Evolutionary conservation across 2,888 invertebrate species (phyloP).

Genomic region (Ditula angustiorana): DNA sequence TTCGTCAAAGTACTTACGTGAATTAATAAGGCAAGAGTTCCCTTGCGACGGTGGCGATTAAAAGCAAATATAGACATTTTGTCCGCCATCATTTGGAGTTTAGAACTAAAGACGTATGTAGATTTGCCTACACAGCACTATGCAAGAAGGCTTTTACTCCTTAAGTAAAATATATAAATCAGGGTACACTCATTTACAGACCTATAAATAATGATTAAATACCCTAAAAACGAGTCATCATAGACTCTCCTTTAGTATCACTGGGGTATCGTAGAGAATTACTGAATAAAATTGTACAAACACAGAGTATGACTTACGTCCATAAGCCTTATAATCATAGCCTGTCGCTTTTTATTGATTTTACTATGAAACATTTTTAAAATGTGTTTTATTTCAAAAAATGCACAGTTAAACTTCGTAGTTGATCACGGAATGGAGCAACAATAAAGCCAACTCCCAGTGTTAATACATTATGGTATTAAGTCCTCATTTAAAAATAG

Average conservation of each 20-base stretch:
- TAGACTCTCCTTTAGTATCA: too few relatives aligned
- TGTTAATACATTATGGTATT: background rate
- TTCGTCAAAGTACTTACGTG: conserved; percentile 48
- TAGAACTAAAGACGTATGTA: too few relatives aligned
- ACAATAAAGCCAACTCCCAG: background rate
- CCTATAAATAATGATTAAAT: too few relatives aligned
- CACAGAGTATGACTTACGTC: conserved; percentile 54
- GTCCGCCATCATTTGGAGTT: conserved; percentile 1
- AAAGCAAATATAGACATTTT: conserved; percentile 52
- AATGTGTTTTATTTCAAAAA: background rate
- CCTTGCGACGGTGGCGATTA: conserved; percentile 46
- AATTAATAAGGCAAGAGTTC: conserved; percentile 53
- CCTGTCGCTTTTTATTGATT: conserved; percentile 49
- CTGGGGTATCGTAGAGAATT: too few relatives aligned
- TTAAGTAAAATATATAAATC: too few relatives aligned
- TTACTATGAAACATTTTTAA: conserved; percentile 61
- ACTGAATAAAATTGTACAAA: too few relatives aligned
- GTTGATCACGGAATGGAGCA: background rate
- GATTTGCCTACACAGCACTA: too few relatives aligned
- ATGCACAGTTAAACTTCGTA: too few relatives aligned
- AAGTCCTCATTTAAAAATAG: background rate
- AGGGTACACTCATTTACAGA: too few relatives aligned
- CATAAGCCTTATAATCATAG: conserved; percentile 55
- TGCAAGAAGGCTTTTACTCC: too few relatives aligned
- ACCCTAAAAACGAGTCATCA: too few relatives aligned